Evolutionary conservation across 1,140 invertebrate genomes (phyloP), one percentile per base, ranked within the genome.

Genomic region (Onthophagus taurus): DNA sequence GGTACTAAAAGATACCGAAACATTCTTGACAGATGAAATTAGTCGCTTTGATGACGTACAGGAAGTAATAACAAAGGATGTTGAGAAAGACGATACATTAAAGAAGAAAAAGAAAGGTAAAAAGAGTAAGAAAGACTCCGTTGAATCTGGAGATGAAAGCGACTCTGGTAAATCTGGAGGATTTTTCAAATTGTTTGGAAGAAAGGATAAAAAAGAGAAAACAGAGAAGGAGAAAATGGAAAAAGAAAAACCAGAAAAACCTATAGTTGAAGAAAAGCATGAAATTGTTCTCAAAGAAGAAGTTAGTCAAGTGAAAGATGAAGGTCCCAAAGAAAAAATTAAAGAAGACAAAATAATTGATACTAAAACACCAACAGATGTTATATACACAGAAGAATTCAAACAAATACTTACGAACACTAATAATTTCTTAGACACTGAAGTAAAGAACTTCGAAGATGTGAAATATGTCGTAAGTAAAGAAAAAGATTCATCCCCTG

Each of bases 1-100:
- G n/a, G n/a, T n/a, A n/a, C n/a, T 38, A 4, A 4, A 19, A 24
- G 19, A 38, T 20, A 29, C 43, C 9, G 8, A 33, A 12, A 16
- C 29, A 5, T 45, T 45, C 19, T 30, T 45, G 17, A 38, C 38
- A 31, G 44, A 39, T 4, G 44, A 39, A 34, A 16, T 39, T 20
- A 13, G 14, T 13, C 19, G 26, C 19, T 45, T 39, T 20, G 4
- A 45, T 16, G 44, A 45, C 13, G 36, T 39, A 8, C 24, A 29
- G 18, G 12, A 41, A 11, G 18, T 41, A 11, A 6, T 37, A 16
- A 19, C 12, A 30, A 41, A 41, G 31, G 9, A 8, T n/a, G 14
- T 12, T 8, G 35, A 37, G 16, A 43, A 19, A 18, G 16, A 16
- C 18, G 20, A 14, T 17, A 36, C 8, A 21, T 6, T 9, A 16